phyloP scores from a whole-genome alignment of 2,113 vertebrate genomes.

The Oncorhynchus keta region DNA sequence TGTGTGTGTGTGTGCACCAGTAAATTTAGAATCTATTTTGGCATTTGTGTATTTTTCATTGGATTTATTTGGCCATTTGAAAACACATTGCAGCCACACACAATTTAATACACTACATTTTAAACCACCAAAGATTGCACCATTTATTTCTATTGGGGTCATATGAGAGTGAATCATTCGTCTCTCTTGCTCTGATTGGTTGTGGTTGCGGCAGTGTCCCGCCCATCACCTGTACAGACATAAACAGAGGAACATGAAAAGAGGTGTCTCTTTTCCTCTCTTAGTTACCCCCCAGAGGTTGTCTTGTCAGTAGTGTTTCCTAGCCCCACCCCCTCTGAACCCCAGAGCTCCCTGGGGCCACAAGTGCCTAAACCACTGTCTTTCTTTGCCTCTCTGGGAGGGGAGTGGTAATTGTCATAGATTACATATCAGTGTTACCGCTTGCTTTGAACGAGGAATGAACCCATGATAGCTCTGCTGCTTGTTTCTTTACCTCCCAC shows the following conservation, averaged over 20 bases:
- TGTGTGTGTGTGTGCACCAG: too few species aligned
- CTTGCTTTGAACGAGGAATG: slow-evolving; percentile 39
- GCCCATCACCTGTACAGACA: neutral
- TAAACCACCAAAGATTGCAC: too few species aligned
- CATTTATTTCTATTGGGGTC: too few species aligned
- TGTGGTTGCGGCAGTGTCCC: neutral
- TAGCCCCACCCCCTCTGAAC: slow-evolving; percentile 4
- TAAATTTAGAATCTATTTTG: too few species aligned
- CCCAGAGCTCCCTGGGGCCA: neutral
- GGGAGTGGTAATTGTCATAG: slow-evolving; percentile 32
- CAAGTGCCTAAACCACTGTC: slow-evolving; percentile 1
- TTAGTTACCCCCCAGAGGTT: slow-evolving; percentile 19
- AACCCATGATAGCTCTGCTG: slow-evolving; percentile 46
- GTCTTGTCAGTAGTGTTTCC: neutral
- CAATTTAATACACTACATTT: too few species aligned
- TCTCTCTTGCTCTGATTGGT: neutral
- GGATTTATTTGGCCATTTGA: too few species aligned
- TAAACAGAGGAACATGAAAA: neutral
- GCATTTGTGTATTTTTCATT: too few species aligned
- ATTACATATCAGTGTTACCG: slow-evolving; percentile 63
- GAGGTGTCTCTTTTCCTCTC: slow-evolving; percentile 2
- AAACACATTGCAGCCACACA: too few species aligned
- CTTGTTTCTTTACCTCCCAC: slow-evolving; percentile 56
- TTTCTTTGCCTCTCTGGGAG: neutral
- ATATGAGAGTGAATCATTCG: too few species aligned